Evolutionary conservation across 2,888 invertebrate species (phyloP).

Genomic region (Metellina segmentata): DNA sequence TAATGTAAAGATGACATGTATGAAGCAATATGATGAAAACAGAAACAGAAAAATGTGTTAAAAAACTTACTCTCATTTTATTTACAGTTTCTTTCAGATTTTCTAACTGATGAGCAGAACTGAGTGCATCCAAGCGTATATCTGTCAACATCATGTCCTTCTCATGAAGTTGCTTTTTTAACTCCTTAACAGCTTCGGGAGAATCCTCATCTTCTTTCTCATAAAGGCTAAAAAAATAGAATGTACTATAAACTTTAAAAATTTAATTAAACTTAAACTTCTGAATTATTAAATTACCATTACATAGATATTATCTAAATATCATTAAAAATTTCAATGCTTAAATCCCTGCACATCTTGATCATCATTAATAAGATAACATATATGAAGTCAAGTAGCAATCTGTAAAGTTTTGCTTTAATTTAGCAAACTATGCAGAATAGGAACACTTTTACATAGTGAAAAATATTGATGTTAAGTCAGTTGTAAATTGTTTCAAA

Average conservation of each 20-base stretch:
- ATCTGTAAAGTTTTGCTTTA: too few relatives aligned
- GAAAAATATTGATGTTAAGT: too few relatives aligned
- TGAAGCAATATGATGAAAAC: neutral
- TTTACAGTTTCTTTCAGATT: conserved; percentile 97
- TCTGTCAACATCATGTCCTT: conserved; percentile 98
- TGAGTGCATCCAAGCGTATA: conserved; percentile 96
- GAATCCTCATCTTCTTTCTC: conserved; percentile 77
- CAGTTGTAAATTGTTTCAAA: too few relatives aligned
- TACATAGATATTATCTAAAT: neutral
- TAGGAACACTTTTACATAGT: too few relatives aligned
- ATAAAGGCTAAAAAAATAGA: conserved; percentile 72
- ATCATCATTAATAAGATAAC: too few relatives aligned
- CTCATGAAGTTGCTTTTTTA: conserved; percentile 95
- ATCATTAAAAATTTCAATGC: neutral
- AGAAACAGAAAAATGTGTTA: neutral
- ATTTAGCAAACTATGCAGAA: too few relatives aligned
- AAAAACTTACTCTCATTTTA: conserved; percentile 92
- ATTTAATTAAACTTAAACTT: too few relatives aligned
- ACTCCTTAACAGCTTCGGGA: conserved; percentile 86
- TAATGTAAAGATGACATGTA: neutral
- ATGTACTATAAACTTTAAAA: neutral
- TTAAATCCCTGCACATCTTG: too few relatives aligned
- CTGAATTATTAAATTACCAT: neutral
- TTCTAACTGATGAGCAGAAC: conserved; percentile 98
- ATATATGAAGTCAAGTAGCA: too few relatives aligned